Percentiles rank a stretch among this genome's conserved stretches.
phyloP scores from a whole-genome alignment of 1,140 invertebrate species.

The Coboldia fuscipes region DNA sequence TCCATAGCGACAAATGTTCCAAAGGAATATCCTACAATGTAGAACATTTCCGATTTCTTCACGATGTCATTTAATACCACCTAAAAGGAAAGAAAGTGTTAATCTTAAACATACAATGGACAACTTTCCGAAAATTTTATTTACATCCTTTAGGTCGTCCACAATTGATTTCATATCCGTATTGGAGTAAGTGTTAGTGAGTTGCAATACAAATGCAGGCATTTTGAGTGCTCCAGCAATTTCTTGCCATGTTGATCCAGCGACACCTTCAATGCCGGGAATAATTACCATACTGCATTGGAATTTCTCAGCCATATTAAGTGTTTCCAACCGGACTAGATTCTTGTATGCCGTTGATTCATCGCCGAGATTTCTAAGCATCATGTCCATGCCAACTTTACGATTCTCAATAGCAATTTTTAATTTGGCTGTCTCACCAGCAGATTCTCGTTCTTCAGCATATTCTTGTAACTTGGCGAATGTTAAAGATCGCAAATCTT shows the following conservation, averaged over 20 bases:
- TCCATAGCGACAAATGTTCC: conserved; percentile 33
- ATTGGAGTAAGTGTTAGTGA: conserved; percentile 12
- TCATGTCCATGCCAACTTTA: conserved; percentile 23
- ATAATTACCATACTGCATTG: conserved; percentile 37
- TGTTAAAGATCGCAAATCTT: conserved; percentile 46
- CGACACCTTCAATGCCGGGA: conserved; percentile 61
- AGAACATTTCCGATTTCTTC: conserved; percentile 28
- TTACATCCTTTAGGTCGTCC: too few relatives aligned
- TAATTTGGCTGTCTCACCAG: conserved; percentile 21
- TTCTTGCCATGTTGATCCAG: conserved; percentile 20
- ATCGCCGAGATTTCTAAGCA: conserved; percentile 31
- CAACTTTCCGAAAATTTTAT: too few relatives aligned
- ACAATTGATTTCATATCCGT: background rate
- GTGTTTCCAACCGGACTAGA: conserved; percentile 14
- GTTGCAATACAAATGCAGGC: conserved; percentile 11
- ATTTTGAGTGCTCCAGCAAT: conserved; percentile 10
- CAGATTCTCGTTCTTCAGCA: conserved; percentile 22
- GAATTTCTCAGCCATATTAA: conserved; percentile 16
- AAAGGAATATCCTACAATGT: conserved; percentile 41
- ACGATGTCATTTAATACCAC: conserved; percentile 31
- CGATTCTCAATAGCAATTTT: conserved; percentile 13
- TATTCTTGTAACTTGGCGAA: conserved; percentile 39
- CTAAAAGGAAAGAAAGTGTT: background rate
- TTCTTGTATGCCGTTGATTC: conserved; percentile 19
- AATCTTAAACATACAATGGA: background rate